Percentiles rank a stretch among this genome's conserved stretches.
phyloP scores from a whole-genome alignment of 2,797 vertebrate species.

The Poeciliopsis infans region DNA sequence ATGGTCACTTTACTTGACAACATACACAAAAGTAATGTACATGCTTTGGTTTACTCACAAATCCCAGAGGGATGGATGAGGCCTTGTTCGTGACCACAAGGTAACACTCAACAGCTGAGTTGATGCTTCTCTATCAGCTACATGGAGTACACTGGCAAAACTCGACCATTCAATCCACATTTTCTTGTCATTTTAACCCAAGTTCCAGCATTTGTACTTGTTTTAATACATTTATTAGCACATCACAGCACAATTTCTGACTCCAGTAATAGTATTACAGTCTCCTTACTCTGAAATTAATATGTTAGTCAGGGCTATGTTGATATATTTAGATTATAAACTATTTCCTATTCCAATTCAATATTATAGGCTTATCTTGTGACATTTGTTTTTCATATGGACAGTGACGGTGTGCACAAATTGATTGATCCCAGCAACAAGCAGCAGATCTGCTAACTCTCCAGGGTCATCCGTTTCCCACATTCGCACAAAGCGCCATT shows the following conservation, averaged over 20 bases:
- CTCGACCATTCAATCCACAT: not conserved
- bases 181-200: not conserved
- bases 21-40: not conserved
- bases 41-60: no score
- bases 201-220: not conserved
- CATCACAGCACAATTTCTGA: no score
- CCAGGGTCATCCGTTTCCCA: slow-evolving; percentile 58
- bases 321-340: not conserved
- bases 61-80: no score
- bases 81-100: no score
- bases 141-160: not conserved
- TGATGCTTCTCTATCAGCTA: not conserved
- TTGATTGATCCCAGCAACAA: slow-evolving; percentile 57
- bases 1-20: not conserved
- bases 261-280: not conserved
- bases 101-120: not conserved
- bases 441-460: slow-evolving; percentile 44
- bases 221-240: not conserved
- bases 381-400: not conserved
- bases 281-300: not conserved
- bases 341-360: not conserved
- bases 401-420: slow-evolving; percentile 44
- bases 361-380: not conserved
- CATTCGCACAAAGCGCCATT: slow-evolving; percentile 26
- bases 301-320: not conserved